Percentiles rank a stretch among this genome's conserved stretches.
phyloP scores from a whole-genome alignment of 1,140 invertebrate genomes.

The Catajapyx aquilonaris region DNA sequence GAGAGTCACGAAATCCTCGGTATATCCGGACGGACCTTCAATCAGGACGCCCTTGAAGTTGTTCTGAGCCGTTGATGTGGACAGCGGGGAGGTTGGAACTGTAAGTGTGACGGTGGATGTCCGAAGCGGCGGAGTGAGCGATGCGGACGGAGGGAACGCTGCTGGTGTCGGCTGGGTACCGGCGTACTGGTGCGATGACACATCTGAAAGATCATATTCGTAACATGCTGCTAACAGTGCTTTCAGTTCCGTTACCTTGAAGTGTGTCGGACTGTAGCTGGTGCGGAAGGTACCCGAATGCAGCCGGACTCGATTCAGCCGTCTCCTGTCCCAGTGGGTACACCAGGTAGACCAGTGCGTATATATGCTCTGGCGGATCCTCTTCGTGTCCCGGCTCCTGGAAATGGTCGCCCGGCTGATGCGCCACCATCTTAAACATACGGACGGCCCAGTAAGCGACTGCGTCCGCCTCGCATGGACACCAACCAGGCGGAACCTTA shows the following conservation, averaged over 20 bases:
- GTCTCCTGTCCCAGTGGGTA: neutral
- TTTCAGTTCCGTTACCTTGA: too few species aligned
- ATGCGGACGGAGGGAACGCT: neutral
- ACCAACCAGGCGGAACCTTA: too few species aligned
- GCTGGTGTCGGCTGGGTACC: neutral
- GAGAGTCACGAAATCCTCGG: conserved; percentile 2
- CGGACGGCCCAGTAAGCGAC: too few species aligned
- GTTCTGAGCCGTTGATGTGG: too few species aligned
- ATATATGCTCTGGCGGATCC: neutral
- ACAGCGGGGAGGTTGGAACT: too few species aligned
- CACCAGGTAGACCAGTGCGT: neutral
- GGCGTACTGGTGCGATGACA: neutral
- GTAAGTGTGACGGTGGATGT: neutral
- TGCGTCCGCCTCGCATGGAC: too few species aligned
- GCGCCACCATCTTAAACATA: too few species aligned
- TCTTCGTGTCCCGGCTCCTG: too few species aligned
- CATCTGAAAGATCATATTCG: conserved; percentile 8
- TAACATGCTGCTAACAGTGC: conserved; percentile 13
- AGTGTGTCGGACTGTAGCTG: neutral
- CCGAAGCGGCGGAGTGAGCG: neutral
- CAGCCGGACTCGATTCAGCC: neutral
- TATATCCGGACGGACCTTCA: neutral
- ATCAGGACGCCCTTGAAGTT: conserved; percentile 1
- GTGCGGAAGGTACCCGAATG: neutral
- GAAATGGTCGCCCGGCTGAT: too few species aligned